Percentiles rank a stretch among this genome's conserved stretches.
phyloP scores from a whole-genome alignment of 2,797 vertebrate species.

The Melanotaenia pygmaea region DNA sequence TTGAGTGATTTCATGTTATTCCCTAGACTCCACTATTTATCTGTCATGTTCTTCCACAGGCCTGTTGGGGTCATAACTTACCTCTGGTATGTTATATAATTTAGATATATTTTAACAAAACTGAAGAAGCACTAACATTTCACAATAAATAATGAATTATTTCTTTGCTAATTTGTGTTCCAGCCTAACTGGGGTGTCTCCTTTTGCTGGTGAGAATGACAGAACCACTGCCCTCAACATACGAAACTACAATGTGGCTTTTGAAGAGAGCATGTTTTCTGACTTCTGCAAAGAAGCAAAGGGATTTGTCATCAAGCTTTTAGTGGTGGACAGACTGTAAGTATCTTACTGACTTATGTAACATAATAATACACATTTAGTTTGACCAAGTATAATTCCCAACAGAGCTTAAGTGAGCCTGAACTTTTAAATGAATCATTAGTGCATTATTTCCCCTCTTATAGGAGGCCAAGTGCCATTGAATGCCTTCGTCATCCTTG shows the following conservation, averaged over 20 bases:
- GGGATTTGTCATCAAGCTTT: conserved; percentile 94
- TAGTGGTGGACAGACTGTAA: conserved; percentile 93
- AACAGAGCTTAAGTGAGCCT: not conserved
- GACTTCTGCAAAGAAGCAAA: conserved; percentile 92
- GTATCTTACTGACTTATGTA: conserved; percentile 50
- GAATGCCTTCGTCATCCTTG: conserved; percentile 95
- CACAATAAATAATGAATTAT: not conserved
- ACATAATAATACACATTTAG: not conserved
- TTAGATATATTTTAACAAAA: not conserved
- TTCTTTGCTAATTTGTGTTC: not conserved
- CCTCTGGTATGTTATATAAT: conserved; percentile 75
- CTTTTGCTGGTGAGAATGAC: conserved; percentile 94
- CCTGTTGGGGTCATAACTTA: conserved; percentile 80
- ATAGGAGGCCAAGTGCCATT: conserved; percentile 90
- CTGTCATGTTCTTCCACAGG: conserved; percentile 66
- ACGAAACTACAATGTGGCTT: conserved; percentile 93
- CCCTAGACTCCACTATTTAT: conserved; percentile 9
- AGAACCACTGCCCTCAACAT: conserved; percentile 91
- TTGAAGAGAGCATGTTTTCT: conserved; percentile 93
- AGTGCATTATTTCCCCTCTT: conserved; percentile 13
- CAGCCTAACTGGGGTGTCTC: conserved; percentile 95
- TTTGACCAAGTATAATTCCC: not conserved
- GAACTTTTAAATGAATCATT: not conserved
- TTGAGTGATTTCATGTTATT: conserved; percentile 8
- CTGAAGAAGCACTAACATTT: not conserved